Base-by-base conservation (phyloP, 1,140 invertebrate genomes). In the Heliconius congener region DNA sequence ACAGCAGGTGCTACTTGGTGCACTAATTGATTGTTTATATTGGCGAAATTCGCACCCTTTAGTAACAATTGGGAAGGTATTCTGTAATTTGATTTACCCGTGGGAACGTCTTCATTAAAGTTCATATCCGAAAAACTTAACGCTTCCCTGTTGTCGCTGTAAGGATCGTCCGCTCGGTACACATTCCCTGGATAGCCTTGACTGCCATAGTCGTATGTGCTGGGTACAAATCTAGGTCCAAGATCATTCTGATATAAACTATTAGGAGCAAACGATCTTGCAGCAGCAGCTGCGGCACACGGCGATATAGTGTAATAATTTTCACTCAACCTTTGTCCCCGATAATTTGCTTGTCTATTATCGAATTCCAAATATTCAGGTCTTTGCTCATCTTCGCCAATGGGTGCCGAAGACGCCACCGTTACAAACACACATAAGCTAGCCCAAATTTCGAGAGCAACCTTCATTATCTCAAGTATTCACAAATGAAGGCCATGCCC, bases 91-190 rank as follows among this genome's bases (percentile, higher is more conserved):
- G 60, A 16, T 82, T 81, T 55, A 3, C 87, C 83, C n/a, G 82
- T 85, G 11, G 86, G 86, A 39, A 83, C 42, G 27, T 87, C 86
- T 16, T 87, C 85, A 46, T 39, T 82, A 81, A 79, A 73, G 46
- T 90, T 85, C 81, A 84, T 84, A 57, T 93, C 90, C 2, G 88
- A 89, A 74, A 85, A 91, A 55, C 81, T 84, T 76, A 91, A 77
- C 34, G 88, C 78, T 74, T 92, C 87, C n/a, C 83, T 78, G 13
- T 90, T 81, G 8, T 79, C 81, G 70, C 66, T 81, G 57, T 77
- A 74, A 16, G 27, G 76, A 9, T 87, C 85, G 16, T 84, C 86
- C 13, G 83, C 73, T n/a, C 90, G 86, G 79, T 91, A 90, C 72
- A 66, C 39, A 46, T 71, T 76, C 3, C 30, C 57, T 70, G 75